Base-by-base conservation (phyloP, 2,888 invertebrate species). In the Leptinotarsa peninsularis region DNA sequence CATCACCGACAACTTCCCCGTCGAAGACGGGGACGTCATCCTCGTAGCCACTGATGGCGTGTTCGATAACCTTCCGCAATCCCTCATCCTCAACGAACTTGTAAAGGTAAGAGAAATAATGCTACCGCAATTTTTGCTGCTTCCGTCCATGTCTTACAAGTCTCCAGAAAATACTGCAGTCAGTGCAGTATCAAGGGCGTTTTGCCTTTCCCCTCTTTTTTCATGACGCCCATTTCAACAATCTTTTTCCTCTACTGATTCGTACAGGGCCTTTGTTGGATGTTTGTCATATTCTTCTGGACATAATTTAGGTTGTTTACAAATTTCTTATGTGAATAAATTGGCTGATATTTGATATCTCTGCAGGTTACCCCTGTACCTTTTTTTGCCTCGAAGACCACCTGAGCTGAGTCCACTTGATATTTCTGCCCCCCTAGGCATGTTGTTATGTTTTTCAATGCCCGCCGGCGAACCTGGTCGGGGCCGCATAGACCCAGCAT, bases 1-100 rank as follows among this genome's bases (percentile, higher is more conserved):
- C 23, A 95, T 96, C 80, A 95, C 95, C 58, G 93, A 95, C 27
- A 94, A 95, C 87, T 96, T 98, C 88, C 92, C 93, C 3, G 96
- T 96, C 5, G 94, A 96, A 88, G 95, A 97, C 86, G 98, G 98
- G 70, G 98, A 98, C 89, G 96, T 96, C 71, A 96, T 98, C 85
- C 91, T 98, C 56, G 93, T 98, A 72, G 99, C 98, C 33, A 99
- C 99, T 1, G 99, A 99, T 89, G 99, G 99, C 72, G 96, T 99
- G 73, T 99, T 99, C 90, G 99, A 99, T 90, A 99, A 99, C 90
- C 94, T 99, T 84, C 97, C 98, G 77, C 97, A 97, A 85, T 93
- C 94, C 81, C 91, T 98, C 87, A 92, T 99, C 84, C 91, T 98
- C 82, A 94, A 94, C 69, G 96, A 97, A 89, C 91, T 98, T 89